Evolutionary conservation across 2,797 vertebrate species (phyloP).

Genomic region (Mormyrops boulengeri): DNA sequence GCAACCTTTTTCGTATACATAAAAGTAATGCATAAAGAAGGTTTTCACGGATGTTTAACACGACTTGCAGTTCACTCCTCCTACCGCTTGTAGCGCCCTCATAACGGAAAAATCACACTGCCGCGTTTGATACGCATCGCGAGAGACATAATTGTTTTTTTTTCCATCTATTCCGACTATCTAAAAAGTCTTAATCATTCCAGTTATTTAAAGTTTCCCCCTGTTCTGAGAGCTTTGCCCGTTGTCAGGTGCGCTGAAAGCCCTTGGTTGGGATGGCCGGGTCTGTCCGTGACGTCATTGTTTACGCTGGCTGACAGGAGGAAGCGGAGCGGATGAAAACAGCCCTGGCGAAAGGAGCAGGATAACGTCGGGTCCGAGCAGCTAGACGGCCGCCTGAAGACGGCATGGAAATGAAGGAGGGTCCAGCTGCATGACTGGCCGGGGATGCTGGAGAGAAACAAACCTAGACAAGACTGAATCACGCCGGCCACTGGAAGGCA

Average conservation of each 20-base stretch:
- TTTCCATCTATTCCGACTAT: not conserved
- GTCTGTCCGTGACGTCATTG: constrained; percentile 24
- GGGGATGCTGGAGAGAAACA: not conserved
- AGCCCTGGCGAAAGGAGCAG: not conserved
- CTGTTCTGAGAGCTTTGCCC: not conserved
- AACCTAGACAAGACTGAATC: not conserved
- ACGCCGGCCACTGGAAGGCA: not conserved
- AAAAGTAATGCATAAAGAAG: not conserved
- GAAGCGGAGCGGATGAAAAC: constrained; percentile 10
- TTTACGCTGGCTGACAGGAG: constrained; percentile 15
- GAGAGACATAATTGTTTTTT: not conserved
- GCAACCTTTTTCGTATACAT: not conserved
- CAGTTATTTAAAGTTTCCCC: not conserved
- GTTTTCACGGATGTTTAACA: not conserved
- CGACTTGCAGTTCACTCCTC: constrained; percentile 14
- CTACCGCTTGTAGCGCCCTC: constrained; percentile 10
- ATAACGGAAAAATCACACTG: not conserved
- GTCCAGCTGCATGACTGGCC: not conserved
- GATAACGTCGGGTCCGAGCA: not conserved
- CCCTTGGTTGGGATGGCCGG: not conserved
- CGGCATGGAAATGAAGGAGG: not conserved
- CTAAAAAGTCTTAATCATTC: not conserved
- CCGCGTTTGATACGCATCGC: not conserved
- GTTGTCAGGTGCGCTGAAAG: too few species aligned
- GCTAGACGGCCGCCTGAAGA: not conserved